A percentile compares a stretch with the other conserved stretches of the same genome.
Evolutionary conservation across 2,888 invertebrate genomes (phyloP).

Genomic region (Branchipolynoe longqiensis): DNA sequence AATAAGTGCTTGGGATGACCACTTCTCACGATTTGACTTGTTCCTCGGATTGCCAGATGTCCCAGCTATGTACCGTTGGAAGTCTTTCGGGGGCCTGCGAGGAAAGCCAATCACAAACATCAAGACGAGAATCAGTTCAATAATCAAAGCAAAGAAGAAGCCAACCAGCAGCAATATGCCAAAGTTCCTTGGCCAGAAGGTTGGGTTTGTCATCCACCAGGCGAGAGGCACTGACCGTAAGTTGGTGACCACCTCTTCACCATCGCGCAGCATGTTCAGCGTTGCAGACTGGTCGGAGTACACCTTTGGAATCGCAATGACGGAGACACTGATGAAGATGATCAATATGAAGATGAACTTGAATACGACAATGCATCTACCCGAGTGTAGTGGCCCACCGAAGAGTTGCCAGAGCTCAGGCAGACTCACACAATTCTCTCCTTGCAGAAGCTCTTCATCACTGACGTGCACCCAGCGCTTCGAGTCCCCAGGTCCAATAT

Average conservation of each 20-base stretch:
- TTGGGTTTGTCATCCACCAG: conserved; percentile 41
- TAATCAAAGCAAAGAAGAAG: neutral
- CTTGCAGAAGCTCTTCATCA: conserved; percentile 16
- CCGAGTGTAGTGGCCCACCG: conserved; percentile 32
- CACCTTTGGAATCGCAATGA: conserved; percentile 17
- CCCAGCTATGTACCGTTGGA: conserved; percentile 10
- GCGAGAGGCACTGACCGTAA: conserved; percentile 8
- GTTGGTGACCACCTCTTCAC: conserved; percentile 30
- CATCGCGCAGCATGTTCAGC: neutral
- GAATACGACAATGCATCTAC: conserved; percentile 12
- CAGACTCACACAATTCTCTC: neutral
- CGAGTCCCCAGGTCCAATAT: conserved; percentile 26
- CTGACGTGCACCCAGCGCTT: conserved; percentile 52
- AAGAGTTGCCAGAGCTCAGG: conserved; percentile 32
- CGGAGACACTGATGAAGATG: neutral
- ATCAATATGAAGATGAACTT: neutral
- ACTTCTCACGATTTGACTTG: neutral
- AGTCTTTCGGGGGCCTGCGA: conserved; percentile 38
- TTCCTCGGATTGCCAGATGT: neutral
- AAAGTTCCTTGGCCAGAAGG: conserved; percentile 44
- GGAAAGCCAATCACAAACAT: conserved; percentile 35
- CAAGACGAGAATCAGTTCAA: conserved; percentile 31
- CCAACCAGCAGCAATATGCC: neutral
- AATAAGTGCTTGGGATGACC: neutral
- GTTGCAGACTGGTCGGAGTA: neutral